Evolutionary conservation across 2,797 vertebrate genomes (phyloP), one percentile per base, ranked within the genome.

Genomic region (Eospalax fontanierii): DNA sequence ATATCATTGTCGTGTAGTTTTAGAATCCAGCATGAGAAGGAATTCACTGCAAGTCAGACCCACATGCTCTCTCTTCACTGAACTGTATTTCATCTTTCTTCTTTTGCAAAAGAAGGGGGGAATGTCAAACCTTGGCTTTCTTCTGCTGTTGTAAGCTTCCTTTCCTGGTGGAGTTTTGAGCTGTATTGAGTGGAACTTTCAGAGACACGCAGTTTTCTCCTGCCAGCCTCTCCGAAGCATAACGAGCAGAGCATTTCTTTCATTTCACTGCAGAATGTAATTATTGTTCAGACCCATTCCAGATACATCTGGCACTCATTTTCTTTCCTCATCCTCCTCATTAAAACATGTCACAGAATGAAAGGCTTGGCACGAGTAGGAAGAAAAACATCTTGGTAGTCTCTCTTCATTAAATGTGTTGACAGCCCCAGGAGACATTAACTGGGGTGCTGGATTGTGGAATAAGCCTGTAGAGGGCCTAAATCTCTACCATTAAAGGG

Each of bases 301-400:
- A 66, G 84, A 90, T 90, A 75, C 70, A 92, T 93, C 94, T 96
- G 96, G 93, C 85, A 74, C 78, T 95, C 93, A 74, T 95, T 93
- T 91, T 86, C 85, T 94, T 35, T 87, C 93, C 85, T 95, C 30
- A 82, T 63, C 79, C 40, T 93, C 63, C 65, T 95, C 74, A 81
- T 91, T 95, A 96, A 95, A 94, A 74, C 15, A 40, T 90, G 78
- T 91, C 88, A 88, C 83, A 73, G 94, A 97, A 96, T 75, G 78
- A 95, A 96, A 70, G 30, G 22, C 65, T 76, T 92, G 91, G 90
- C 33, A 26, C 9, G 7, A 88, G 43, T 76, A 46, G 65, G 81
- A 93, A 95, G 91, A 84, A 94, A 91, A 92, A 66, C 84, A 84
- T 92, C 59, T 38, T 87, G 54, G 57, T 19, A 79, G 87, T 22